Conservation (phyloP, 2,113 vertebrate genomes). For the Brachypteracias leptosomus region DNA sequence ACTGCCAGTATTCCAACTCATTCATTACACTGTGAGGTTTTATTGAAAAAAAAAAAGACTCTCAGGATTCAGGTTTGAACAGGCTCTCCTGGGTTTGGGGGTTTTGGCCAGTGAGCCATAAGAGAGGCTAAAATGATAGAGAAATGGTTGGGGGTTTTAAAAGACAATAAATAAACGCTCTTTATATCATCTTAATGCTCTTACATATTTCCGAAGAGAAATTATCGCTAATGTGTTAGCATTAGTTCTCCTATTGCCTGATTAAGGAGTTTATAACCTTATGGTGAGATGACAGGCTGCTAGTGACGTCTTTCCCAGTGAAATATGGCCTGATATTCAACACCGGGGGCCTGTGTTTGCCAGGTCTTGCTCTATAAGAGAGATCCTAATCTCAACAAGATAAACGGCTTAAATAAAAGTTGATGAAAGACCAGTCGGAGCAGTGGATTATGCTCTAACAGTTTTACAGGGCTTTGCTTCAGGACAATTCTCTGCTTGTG, state of each 20-base stretch:
- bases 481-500: slow-evolving; percentile 36
- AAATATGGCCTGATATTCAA: slow-evolving; percentile 70
- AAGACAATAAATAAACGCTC: slow-evolving; percentile 23
- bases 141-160: neutral
- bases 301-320: slow-evolving; percentile 42
- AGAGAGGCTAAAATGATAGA: neutral
- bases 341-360: slow-evolving; percentile 64
- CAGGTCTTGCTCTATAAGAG: slow-evolving; percentile 61
- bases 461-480: slow-evolving; percentile 51
- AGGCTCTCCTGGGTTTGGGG: neutral
- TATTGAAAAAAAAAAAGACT: neutral
- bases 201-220: slow-evolving; percentile 39
- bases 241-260: slow-evolving; percentile 54
- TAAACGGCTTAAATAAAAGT: slow-evolving; percentile 73
- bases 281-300: slow-evolving; percentile 43
- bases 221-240: slow-evolving; percentile 38
- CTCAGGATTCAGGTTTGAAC: neutral
- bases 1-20: neutral
- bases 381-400: slow-evolving; percentile 74
- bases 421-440: slow-evolving; percentile 63
- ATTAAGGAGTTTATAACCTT: slow-evolving; percentile 49
- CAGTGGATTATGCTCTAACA: slow-evolving; percentile 46
- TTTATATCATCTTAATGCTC: neutral
- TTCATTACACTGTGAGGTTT: neutral
- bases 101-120: neutral